Percentiles rank a stretch among this genome's conserved stretches.
Evolutionary conservation across 1,140 invertebrate genomes (phyloP).

Genomic region (Ruditapes philippinarum): DNA sequence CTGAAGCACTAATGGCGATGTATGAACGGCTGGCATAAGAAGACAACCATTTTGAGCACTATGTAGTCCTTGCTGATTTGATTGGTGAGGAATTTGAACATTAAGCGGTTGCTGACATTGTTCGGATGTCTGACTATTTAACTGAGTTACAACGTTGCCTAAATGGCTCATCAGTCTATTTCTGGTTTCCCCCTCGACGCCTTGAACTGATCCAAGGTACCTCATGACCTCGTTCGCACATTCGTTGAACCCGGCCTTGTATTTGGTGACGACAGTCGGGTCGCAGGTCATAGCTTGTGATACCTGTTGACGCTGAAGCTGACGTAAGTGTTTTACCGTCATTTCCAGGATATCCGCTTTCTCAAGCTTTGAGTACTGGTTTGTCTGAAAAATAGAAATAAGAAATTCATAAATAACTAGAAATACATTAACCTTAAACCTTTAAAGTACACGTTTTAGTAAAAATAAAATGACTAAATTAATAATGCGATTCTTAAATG

Average conservation of each 20-base stretch:
- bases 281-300: slow-evolving; percentile 91
- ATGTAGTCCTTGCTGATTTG: slow-evolving; percentile 26
- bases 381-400: slow-evolving; percentile 88
- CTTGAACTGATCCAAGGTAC: slow-evolving; percentile 94
- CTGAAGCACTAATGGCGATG: slow-evolving; percentile 59
- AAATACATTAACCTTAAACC: neutral
- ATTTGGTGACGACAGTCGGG: slow-evolving; percentile 93
- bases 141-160: slow-evolving; percentile 55
- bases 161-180: slow-evolving; percentile 72
- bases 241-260: slow-evolving; percentile 95
- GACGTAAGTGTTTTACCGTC: slow-evolving; percentile 95
- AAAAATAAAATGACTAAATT: neutral
- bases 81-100: slow-evolving; percentile 57
- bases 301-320: slow-evolving; percentile 69
- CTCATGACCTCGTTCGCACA: slow-evolving; percentile 94
- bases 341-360: slow-evolving; percentile 99
- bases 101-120: slow-evolving; percentile 47
- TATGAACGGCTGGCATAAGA: slow-evolving; percentile 60
- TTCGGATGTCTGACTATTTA: slow-evolving; percentile 15
- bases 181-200: slow-evolving; percentile 91
- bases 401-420: neutral
- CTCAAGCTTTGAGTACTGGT: slow-evolving; percentile 97
- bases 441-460: neutral
- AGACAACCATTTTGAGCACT: slow-evolving; percentile 41
- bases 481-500: neutral